Conservation (phyloP, 2,797 vertebrate species). For the Ctenopoma kingsleyae region DNA sequence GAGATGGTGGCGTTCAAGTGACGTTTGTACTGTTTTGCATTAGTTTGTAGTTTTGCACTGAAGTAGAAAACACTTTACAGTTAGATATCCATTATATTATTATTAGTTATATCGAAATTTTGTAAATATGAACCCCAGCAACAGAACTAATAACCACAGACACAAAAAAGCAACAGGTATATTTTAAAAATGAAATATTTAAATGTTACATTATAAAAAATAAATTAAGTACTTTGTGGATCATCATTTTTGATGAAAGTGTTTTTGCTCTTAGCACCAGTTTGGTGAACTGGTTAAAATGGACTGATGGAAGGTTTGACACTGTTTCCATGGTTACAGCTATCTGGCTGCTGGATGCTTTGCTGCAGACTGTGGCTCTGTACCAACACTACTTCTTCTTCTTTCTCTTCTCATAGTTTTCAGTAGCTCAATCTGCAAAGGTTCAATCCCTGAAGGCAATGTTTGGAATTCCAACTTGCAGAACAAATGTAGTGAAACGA, state of each 20-base stretch:
- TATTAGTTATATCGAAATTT: no score
- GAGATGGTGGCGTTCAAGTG: neutral
- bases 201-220: neutral
- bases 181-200: neutral
- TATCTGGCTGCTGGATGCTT: slow-evolving; percentile 41
- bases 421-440: slow-evolving; percentile 34
- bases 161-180: neutral
- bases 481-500: neutral
- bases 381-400: slow-evolving; percentile 6
- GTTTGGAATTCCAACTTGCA: slow-evolving; percentile 10
- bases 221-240: neutral
- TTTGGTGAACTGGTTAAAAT: slow-evolving; percentile 36
- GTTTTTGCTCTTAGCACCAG: slow-evolving; percentile 14
- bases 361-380: slow-evolving; percentile 32
- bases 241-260: neutral
- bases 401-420: neutral
- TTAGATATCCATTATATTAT: no score
- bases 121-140: no score
- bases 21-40: neutral
- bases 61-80: neutral
- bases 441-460: slow-evolving; percentile 26
- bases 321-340: slow-evolving; percentile 72
- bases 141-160: neutral
- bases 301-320: slow-evolving; percentile 49
- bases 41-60: neutral